Base-by-base conservation (phyloP, 2,113 vertebrate species). In the Oostethus manadensis region DNA sequence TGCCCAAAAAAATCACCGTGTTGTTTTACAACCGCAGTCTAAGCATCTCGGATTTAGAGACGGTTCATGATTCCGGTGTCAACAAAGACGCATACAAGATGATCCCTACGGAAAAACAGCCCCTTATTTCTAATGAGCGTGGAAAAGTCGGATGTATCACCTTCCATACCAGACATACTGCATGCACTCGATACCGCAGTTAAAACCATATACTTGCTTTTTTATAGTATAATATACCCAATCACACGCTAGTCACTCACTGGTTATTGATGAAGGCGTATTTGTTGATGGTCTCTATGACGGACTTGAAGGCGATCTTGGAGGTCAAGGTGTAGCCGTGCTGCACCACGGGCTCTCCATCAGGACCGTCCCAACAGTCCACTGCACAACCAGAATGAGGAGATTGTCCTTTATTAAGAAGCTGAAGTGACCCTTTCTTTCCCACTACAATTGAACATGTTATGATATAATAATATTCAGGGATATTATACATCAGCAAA, bases 261-360 rank as follows among this genome's bases (percentile, higher is more conserved):
- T 94, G 92, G 10, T 99, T 99, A 84, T 93, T 97, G 80, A 93
- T 68, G 64, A 99, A 99, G 70, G 95, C 94, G 0, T 96, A 88
- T 89, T 93, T 97, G 80, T 95, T 92, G 88, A 99, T 96, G 68
- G 93, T 91, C 83, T 96, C 94, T 40, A 97, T 91, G 17, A 99
- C 97, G 4, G 95, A 93, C 63, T 92, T 90, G 89, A 99, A 98
- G 14, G 90, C 88, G 70, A 99, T 97, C 83, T 98, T 98, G 29
- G 97, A 98, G 40, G 97, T 99, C 21, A 99, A 90, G 0, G 97
- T 98, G 56, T 98, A 98, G 22, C 96, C 97, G 0, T 99, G 97
- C 75, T 98, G 96, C 5, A 99, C 97, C 29, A 99, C 92, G 0
- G 97, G 97, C 58, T 99, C 97, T 65, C 95, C 96, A 0, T 98